phyloP scores from a whole-genome alignment of 35 echinoderm and acorn worm species.

The Heliocidaris tuberculata region DNA sequence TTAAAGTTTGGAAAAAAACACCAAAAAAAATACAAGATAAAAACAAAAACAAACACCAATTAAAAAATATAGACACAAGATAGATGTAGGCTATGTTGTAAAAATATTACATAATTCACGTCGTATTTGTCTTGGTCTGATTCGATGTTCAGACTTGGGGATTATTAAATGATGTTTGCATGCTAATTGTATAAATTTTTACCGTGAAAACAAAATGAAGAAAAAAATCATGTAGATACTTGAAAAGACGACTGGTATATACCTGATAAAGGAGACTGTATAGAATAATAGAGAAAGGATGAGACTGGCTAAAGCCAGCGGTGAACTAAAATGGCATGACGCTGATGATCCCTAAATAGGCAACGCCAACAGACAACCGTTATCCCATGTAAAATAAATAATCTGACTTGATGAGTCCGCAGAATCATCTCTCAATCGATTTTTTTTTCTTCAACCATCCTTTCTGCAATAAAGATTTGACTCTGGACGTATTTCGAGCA shows the following conservation, averaged over 20 bases:
- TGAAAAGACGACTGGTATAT: not conserved
- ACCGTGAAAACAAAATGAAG: not conserved
- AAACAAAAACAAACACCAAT: no score
- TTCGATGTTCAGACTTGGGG: not conserved
- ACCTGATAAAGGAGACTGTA: no score
- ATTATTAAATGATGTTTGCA: not conserved
- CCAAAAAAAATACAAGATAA: no score
- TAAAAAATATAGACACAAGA: no score
- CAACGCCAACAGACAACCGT: slow-evolving; percentile 14
- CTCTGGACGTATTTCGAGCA: no score
- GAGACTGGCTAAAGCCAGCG: not conserved
- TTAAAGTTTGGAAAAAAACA: no score
- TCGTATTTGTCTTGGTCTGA: not conserved
- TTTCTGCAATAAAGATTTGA: not conserved
- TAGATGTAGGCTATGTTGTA: not conserved
- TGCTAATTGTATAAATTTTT: not conserved
- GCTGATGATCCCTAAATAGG: slow-evolving; percentile 3
- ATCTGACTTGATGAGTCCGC: not conserved
- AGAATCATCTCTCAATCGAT: slow-evolving; percentile 17
- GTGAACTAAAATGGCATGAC: not conserved
- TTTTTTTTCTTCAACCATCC: not conserved
- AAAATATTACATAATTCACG: not conserved
- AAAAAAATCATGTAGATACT: not conserved
- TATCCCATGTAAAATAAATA: slow-evolving; percentile 13
- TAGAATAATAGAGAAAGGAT: not conserved